Evolutionary conservation across 2,888 invertebrate genomes (phyloP).

Genomic region (Heliconius charithonia): DNA sequence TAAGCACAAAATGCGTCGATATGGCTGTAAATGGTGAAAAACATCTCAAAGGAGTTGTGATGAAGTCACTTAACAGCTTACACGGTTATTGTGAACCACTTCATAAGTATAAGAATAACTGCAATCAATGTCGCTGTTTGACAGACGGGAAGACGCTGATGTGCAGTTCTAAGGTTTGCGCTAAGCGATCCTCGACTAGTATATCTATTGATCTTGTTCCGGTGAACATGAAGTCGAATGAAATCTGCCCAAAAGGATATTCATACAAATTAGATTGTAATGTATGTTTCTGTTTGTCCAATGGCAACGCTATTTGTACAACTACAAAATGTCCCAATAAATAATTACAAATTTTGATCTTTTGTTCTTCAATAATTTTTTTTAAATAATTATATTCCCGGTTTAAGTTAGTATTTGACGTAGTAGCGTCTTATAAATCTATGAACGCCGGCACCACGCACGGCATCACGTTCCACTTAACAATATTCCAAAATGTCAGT

Average conservation of each 20-base stretch:
- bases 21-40: constrained; percentile 8
- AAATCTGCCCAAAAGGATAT: constrained; percentile 59
- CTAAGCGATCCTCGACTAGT: constrained; percentile 18
- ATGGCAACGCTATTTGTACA: constrained; percentile 71
- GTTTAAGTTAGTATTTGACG: background rate
- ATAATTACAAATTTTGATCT: background rate
- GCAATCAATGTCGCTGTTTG: constrained; percentile 67
- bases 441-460: too few relatives aligned
- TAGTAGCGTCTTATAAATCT: background rate
- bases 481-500: too few relatives aligned
- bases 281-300: constrained; percentile 66
- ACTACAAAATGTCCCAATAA: constrained; percentile 56
- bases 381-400: background rate
- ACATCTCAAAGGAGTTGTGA: background rate
- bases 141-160: constrained; percentile 60
- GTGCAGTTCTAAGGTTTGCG: constrained; percentile 60
- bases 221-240: constrained; percentile 53
- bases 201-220: constrained; percentile 63
- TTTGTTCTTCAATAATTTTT: background rate
- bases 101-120: constrained; percentile 60
- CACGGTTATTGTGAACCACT: constrained; percentile 70
- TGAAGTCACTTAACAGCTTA: constrained; percentile 48
- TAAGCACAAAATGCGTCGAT: constrained; percentile 50
- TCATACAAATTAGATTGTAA: constrained; percentile 70
- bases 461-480: too few relatives aligned